Percentiles rank a stretch among this genome's conserved stretches.
These are phyloP conservation scores for Scomber japonicus DNA, from an alignment of 2,113 vertebrate species.

Conservation along the genomic window DNA sequence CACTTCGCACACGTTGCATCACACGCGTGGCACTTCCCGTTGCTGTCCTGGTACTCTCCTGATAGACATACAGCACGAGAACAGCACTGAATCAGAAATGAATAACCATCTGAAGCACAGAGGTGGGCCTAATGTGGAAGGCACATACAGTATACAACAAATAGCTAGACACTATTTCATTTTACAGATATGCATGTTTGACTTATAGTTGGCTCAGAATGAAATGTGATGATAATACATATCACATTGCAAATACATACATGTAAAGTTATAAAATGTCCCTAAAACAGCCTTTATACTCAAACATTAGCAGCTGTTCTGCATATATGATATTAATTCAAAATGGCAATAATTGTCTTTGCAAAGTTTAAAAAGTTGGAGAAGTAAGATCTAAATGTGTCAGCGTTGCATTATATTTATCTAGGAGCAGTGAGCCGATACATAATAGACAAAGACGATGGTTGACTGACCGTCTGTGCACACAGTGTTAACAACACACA, in stretches of 20 bases:
- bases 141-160: neutral
- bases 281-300: neutral
- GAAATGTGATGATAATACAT: neutral
- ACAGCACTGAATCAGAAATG: conserved; percentile 26
- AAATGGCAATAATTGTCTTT: neutral
- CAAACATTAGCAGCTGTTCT: neutral
- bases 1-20: conserved; percentile 89
- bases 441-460: conserved; percentile 10
- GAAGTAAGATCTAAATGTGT: neutral
- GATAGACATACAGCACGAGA: conserved; percentile 40
- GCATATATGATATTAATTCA: neutral
- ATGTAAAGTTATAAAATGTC: neutral
- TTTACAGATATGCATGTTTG: neutral
- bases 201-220: neutral
- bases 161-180: neutral
- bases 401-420: neutral
- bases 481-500: conserved; percentile 89
- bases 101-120: conserved; percentile 36
- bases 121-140: conserved; percentile 24
- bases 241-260: neutral
- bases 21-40: conserved; percentile 86
- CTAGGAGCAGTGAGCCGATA: conserved; percentile 18
- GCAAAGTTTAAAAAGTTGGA: neutral
- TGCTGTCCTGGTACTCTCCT: conserved; percentile 88
- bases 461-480: conserved; percentile 94